A percentile compares a stretch with the other conserved stretches of the same genome.
These are phyloP conservation scores for Cryptomyrus ogoouensis DNA, from an alignment of 2,113 vertebrate species.

Conservation along the genomic window DNA sequence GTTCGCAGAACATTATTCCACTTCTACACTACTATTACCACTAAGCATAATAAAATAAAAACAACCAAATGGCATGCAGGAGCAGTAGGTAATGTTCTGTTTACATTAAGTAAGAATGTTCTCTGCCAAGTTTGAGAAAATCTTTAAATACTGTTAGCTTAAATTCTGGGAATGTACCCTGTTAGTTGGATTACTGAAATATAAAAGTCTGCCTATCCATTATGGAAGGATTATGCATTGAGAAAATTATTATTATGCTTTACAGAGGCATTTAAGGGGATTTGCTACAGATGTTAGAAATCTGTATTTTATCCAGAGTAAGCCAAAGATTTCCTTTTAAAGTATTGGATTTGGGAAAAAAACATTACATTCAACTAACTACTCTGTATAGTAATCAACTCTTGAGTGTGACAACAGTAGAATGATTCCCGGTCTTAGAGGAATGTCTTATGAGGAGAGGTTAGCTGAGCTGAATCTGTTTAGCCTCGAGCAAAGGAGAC, in stretches of 20 bases:
- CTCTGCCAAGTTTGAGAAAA: not conserved
- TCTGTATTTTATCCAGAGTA: not conserved
- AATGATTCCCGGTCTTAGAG: no score
- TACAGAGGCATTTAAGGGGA: not conserved
- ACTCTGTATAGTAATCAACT: not conserved
- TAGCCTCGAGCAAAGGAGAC: no score
- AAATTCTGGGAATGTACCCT: not conserved
- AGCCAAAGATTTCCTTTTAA: not conserved
- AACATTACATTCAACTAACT: not conserved
- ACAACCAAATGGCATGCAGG: not conserved
- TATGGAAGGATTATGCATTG: not conserved
- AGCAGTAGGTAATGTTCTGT: not conserved
- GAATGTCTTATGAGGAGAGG: no score
- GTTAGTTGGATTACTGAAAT: not conserved
- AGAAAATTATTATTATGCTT: not conserved
- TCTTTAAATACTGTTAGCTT: not conserved
- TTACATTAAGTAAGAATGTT: not conserved
- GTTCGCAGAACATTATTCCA: not conserved
- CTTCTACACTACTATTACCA: not conserved
- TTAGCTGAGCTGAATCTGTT: no score
- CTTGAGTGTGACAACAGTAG: not conserved
- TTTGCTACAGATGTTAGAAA: not conserved
- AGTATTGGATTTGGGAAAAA: not conserved
- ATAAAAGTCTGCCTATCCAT: not conserved
- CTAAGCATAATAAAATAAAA: not conserved